Conservation (phyloP, 2,888 invertebrate species). For the Urechis unicinctus region DNA sequence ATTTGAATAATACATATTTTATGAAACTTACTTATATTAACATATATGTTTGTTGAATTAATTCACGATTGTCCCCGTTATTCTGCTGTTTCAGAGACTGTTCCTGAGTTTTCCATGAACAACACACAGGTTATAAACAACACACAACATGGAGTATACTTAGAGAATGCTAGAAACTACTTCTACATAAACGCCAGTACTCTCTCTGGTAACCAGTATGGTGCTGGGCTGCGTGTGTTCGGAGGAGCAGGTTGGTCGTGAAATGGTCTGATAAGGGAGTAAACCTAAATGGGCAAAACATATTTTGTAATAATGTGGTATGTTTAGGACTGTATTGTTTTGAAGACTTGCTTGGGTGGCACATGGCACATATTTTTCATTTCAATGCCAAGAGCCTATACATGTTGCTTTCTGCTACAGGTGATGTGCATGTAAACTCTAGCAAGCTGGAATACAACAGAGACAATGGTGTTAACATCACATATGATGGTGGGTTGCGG, state of each 20-base stretch:
- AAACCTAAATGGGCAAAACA: no score
- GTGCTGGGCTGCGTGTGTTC: slow-evolving; percentile 81
- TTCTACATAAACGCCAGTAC: slow-evolving; percentile 77
- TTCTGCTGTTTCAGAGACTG: slow-evolving; percentile 19
- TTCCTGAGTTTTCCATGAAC: slow-evolving; percentile 59
- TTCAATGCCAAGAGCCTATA: not conserved
- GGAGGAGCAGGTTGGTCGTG: slow-evolving; percentile 63
- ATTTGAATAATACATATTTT: not conserved
- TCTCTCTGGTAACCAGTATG: slow-evolving; percentile 74
- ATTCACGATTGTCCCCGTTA: no score
- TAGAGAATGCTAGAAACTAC: slow-evolving; percentile 83
- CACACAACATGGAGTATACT: slow-evolving; percentile 88
- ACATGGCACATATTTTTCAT: not conserved
- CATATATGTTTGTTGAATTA: not conserved
- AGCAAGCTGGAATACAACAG: slow-evolving; percentile 79
- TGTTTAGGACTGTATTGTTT: no score
- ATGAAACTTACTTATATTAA: no score
- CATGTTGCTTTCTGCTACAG: slow-evolving; percentile 40
- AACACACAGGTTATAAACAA: slow-evolving; percentile 81
- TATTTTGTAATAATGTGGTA: no score
- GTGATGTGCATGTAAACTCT: slow-evolving; percentile 87
- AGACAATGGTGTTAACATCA: slow-evolving; percentile 77
- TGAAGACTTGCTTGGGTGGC: not conserved
- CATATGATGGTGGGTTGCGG: slow-evolving; percentile 86
- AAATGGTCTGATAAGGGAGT: no score